These are phyloP conservation scores for Vireo altiloquus DNA, from an alignment of 2,113 vertebrate genomes.

Conservation along the genomic window DNA sequence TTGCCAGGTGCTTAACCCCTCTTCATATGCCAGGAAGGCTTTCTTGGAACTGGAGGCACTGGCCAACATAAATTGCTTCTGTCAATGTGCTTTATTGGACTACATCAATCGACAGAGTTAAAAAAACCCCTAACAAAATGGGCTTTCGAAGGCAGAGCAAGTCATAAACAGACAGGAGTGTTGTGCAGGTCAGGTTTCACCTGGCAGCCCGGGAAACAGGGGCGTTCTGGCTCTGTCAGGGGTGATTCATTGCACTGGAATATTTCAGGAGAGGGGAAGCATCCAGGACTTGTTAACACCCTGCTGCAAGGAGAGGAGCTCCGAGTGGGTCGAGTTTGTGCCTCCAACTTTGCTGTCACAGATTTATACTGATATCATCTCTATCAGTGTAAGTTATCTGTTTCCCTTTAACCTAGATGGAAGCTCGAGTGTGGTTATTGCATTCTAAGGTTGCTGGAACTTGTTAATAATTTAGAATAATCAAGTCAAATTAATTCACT, in stretches of 20 bases:
- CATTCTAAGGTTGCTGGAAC: constrained; percentile 15
- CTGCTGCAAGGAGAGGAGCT: not conserved
- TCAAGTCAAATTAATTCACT: constrained; percentile 24
- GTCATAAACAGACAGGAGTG: not conserved
- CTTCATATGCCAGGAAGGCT: not conserved
- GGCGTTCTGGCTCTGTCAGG: not conserved
- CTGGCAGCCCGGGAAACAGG: not conserved
- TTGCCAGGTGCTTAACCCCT: not conserved
- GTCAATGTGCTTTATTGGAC: constrained; percentile 34
- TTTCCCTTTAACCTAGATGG: not conserved
- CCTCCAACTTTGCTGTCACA: not conserved
- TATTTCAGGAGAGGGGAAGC: not conserved
- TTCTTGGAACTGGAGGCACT: not conserved
- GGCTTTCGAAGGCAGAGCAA: not conserved
- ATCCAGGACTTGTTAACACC: not conserved
- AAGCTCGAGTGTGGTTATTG: not conserved
- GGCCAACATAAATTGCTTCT: not conserved
- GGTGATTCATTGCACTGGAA: not conserved
- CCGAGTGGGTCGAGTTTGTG: not conserved
- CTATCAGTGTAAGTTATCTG: not conserved
- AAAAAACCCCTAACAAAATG: not conserved
- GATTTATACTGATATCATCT: not conserved
- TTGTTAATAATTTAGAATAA: constrained; percentile 55
- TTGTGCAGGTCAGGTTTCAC: constrained; percentile 12
- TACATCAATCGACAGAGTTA: constrained; percentile 20